A percentile compares a stretch with the other conserved stretches of the same genome.
Conservation (phyloP, 2,113 vertebrate species). For the Urocolius indicus region DNA sequence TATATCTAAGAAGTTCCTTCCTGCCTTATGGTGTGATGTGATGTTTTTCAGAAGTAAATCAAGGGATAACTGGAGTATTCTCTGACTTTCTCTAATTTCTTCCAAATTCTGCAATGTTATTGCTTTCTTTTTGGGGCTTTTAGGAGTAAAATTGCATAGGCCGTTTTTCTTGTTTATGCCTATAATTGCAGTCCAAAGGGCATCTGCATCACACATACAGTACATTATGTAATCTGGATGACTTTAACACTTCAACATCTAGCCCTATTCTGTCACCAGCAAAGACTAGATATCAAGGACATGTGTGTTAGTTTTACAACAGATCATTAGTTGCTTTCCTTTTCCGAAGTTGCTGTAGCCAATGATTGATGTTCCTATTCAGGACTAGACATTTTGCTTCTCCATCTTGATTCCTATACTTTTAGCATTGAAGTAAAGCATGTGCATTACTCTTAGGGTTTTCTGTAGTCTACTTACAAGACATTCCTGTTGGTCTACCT, state of each 20-base stretch:
- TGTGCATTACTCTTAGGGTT: background rate
- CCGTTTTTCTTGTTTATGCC: background rate
- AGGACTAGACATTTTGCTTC: background rate
- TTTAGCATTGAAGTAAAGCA: background rate
- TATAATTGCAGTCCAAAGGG: background rate
- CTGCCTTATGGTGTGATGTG: accelerated
- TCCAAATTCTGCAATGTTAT: background rate
- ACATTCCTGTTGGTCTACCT: background rate
- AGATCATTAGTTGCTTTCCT: background rate
- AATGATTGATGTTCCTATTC: background rate
- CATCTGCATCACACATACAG: background rate
- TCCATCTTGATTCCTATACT: background rate
- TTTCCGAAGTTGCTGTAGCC: background rate
- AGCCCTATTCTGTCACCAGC: background rate
- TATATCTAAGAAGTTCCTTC: background rate
- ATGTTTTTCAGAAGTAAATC: background rate
- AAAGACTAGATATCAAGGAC: background rate
- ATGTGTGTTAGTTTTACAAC: background rate
- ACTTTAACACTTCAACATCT: background rate
- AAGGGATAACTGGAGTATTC: background rate
- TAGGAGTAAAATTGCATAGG: background rate
- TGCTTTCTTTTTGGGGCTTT: background rate
- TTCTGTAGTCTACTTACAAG: background rate
- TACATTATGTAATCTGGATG: background rate
- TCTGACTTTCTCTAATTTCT: background rate